Base-by-base conservation (phyloP, 2,888 invertebrate species). In the Callimorpha dominula region DNA sequence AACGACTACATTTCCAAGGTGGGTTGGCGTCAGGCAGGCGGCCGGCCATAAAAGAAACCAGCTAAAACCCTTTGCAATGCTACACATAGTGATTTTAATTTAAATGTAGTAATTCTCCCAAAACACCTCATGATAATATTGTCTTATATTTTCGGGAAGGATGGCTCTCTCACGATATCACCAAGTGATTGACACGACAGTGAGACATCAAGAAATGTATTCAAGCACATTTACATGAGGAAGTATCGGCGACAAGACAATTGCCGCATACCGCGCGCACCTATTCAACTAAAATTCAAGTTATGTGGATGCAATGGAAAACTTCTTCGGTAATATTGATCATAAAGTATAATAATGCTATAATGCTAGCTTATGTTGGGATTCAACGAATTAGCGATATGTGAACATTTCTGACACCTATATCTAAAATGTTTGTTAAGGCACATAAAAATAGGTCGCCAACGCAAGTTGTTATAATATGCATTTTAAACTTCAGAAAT, bases 251-350 rank as follows among this genome's bases (percentile, higher is more conserved):
- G 4, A 52, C 66, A 66, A 50, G 4, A 52, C 66, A 66, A 50
- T 72, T 81, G 70, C 82, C 80, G 85, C 83, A 77, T 82, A 77
- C 80, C 79, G 65, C 14, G 12, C 11, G 12, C 11, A 66, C 9
- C 60, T 72, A 70, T 70, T 72, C 69, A 68, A 68, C 54, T 49
- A 62, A 71, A 68, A 52, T 46, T 4, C 43, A 17, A 43, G 4
- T 11, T 64, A 9, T n/a, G n/a, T 42, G 1, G 5, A 9, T 4
- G 1, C 14, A 31, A 31, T 60, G 57, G 12, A 1, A 57, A 62
- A 62, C 4, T 6, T 2, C 15, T 62, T 40, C 20, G 9, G 4
- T 52, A 52, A 52, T 15, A 52, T 43, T 43, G 43, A 4, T 8
- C 9, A 43, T 43, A 9, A 4, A 6, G n/a, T 20, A 0, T 2